These are phyloP conservation scores for Formica selysi DNA, from an alignment of 1,140 invertebrate genomes.

Conservation along the genomic window DNA sequence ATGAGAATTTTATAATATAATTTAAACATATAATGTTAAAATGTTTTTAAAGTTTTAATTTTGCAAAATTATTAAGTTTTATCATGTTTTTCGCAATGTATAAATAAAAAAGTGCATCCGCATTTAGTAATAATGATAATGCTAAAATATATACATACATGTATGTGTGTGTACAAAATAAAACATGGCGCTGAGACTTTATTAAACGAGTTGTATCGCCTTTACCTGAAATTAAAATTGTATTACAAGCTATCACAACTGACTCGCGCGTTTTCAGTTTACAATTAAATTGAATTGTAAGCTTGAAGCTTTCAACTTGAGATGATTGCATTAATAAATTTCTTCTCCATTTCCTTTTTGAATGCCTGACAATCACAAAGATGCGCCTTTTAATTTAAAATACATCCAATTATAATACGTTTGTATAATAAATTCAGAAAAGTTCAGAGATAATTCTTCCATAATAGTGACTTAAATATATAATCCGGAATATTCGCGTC, in stretches of 20 bases:
- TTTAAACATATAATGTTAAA: not conserved
- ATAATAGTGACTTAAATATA: not conserved
- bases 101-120: not conserved
- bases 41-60: not conserved
- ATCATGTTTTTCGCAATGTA: not conserved
- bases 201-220: slow-evolving; percentile 20
- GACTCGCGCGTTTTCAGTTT: slow-evolving; percentile 33
- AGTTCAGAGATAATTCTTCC: not conserved
- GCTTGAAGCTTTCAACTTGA: slow-evolving; percentile 38
- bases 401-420: slow-evolving; percentile 22
- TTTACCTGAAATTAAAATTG: slow-evolving; percentile 44
- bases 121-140: not conserved
- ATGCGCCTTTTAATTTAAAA: slow-evolving; percentile 37
- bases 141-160: too few relatives aligned
- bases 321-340: slow-evolving; percentile 63
- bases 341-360: not conserved
- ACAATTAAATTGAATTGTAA: slow-evolving; percentile 54
- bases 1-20: not conserved
- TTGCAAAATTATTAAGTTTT: not conserved
- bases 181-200: not conserved
- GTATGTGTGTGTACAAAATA: too few relatives aligned
- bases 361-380: slow-evolving; percentile 9
- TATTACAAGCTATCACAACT: slow-evolving; percentile 19
- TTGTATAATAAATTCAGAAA: not conserved
- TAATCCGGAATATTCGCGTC: not conserved